Evolutionary conservation across 2,113 vertebrate species (phyloP).

Genomic region (Scomber colias): DNA sequence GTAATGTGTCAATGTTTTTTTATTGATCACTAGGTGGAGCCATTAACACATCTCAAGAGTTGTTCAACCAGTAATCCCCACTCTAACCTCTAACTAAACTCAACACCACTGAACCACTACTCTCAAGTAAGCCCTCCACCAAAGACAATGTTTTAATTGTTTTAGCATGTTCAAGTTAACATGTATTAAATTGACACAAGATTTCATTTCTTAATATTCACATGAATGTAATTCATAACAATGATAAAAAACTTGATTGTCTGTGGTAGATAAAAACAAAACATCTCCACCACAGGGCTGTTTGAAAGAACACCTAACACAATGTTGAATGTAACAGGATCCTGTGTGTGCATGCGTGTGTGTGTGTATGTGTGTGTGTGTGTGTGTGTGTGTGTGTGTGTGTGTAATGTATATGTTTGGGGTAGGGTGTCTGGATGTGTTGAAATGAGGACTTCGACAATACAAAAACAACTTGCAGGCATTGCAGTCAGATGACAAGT

Average conservation of each 20-base stretch:
- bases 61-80: neutral
- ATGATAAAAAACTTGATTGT: constrained; percentile 27
- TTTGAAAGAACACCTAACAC: constrained; percentile 14
- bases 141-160: neutral
- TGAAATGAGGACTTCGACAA: constrained; percentile 41
- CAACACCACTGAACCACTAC: neutral
- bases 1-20: neutral
- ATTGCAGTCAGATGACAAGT: constrained; percentile 34
- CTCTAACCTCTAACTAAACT: neutral
- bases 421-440: neutral
- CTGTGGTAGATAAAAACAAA: constrained; percentile 7
- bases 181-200: constrained; percentile 6
- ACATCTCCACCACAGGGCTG: neutral
- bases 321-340: constrained; percentile 14
- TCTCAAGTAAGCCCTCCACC: neutral
- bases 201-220: constrained; percentile 6
- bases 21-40: constrained; percentile 30
- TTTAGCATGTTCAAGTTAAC: neutral
- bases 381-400: neutral
- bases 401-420: neutral
- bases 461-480: constrained; percentile 32
- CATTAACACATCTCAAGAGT: neutral
- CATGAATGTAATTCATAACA: neutral
- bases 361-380: neutral
- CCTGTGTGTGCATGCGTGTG: no score